phyloP scores from a whole-genome alignment of 2,888 invertebrate genomes.

The Andrena dorsata region DNA sequence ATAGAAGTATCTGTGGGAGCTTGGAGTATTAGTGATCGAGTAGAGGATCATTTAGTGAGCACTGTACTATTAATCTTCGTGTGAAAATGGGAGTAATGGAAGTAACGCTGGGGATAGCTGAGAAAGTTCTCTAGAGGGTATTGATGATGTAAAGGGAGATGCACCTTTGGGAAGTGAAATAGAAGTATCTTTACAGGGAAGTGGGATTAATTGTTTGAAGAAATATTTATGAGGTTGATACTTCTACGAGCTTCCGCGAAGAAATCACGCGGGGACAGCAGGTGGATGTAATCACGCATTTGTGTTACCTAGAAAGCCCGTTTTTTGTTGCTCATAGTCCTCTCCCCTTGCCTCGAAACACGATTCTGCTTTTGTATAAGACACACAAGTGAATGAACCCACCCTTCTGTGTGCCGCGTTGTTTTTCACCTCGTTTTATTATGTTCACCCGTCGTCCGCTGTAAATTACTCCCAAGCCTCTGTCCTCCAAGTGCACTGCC shows the following conservation, averaged over 20 bases:
- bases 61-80: too few relatives aligned
- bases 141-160: too few relatives aligned
- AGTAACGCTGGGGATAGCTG: too few relatives aligned
- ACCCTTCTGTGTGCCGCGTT: conserved; percentile 23
- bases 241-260: conserved; percentile 13
- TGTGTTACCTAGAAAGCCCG: conserved; percentile 27
- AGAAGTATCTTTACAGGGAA: not conserved
- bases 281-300: conserved; percentile 50
- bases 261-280: conserved; percentile 56
- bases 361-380: conserved; percentile 32
- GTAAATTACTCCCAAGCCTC: conserved; percentile 13
- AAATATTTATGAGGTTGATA: not conserved
- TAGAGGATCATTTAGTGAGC: not conserved
- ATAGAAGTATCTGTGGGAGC: conserved; percentile 29
- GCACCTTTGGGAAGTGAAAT: too few relatives aligned
- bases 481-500: conserved; percentile 10
- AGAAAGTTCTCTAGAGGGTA: too few relatives aligned
- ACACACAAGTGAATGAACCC: conserved; percentile 15
- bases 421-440: conserved; percentile 26
- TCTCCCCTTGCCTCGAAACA: conserved; percentile 23
- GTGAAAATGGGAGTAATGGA: too few relatives aligned
- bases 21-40: not conserved
- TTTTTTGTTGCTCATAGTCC: conserved; percentile 37
- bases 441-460: not conserved
- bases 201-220: too few relatives aligned